Evolutionary conservation across 2,888 invertebrate species (phyloP).

Genomic region (Biston stratarius): DNA sequence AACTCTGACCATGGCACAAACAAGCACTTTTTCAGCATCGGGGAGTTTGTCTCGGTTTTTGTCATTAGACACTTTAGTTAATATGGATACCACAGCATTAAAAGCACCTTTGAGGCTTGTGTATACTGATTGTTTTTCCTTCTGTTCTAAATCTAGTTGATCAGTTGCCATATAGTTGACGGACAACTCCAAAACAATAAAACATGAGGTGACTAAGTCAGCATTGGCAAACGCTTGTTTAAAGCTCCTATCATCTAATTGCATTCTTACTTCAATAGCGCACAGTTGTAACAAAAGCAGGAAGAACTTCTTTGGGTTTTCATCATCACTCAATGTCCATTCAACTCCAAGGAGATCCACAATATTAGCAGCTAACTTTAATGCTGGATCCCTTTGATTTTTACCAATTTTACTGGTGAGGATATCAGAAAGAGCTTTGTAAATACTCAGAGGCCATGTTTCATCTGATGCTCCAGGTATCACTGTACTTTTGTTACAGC

Average conservation of each 20-base stretch:
- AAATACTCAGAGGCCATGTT: slow-evolving; percentile 93
- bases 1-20: slow-evolving; percentile 94
- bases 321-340: slow-evolving; percentile 93
- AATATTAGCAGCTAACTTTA: slow-evolving; percentile 93
- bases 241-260: slow-evolving; percentile 94
- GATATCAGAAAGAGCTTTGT: slow-evolving; percentile 93
- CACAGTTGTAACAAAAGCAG: slow-evolving; percentile 93
- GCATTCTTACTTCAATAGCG: slow-evolving; percentile 97
- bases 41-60: slow-evolving; percentile 90
- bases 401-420: slow-evolving; percentile 95
- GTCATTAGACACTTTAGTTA: slow-evolving; percentile 91
- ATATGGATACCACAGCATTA: slow-evolving; percentile 91
- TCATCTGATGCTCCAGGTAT: slow-evolving; percentile 89
- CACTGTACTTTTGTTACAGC: slow-evolving; percentile 89
- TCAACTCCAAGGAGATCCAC: slow-evolving; percentile 94
- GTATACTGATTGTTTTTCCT: slow-evolving; percentile 96
- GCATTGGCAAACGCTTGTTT: slow-evolving; percentile 92
- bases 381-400: slow-evolving; percentile 95
- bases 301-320: slow-evolving; percentile 93
- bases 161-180: slow-evolving; percentile 93
- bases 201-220: slow-evolving; percentile 93
- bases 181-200: slow-evolving; percentile 92
- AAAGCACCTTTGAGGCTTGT: slow-evolving; percentile 96
- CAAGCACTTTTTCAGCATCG: slow-evolving; percentile 90
- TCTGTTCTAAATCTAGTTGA: slow-evolving; percentile 94